Evolutionary conservation across 2,888 invertebrate species (phyloP), one percentile per base, ranked within the genome.

Genomic region (Cotesia congregata): DNA sequence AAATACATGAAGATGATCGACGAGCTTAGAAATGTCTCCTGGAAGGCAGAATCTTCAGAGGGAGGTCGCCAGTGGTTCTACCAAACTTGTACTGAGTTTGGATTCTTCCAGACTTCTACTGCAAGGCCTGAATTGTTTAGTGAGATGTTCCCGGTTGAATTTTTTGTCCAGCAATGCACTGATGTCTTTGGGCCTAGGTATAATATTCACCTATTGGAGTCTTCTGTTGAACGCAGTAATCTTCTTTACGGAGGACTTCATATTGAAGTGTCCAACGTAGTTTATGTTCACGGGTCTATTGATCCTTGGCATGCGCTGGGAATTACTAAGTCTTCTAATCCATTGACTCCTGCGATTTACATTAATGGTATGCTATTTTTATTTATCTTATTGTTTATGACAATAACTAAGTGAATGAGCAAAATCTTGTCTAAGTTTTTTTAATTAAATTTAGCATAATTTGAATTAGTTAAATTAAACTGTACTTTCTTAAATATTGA

Each of bases 71-170:
- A 96, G 85, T 98, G 98, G 98, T 94, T 93, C 77, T 98, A 97
- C 88, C 98, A 98, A 90, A 98, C 98, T 0, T 98, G 98, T 87
- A 96, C 95, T 0, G 98, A 98, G 89, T 98, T 98, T 88, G 98
- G 98, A 39, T 98, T 96, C 90, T 98, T 94, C 90, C 98, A 98
- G 91, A 95, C 97, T 0, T 96, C 97, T 0, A 93, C 94, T 0
- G 92, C 91, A 3, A 91, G 91, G 77, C 90, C 91, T 1, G 90
- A 92, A 88, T 93, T 88, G 65, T 98, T 98, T 87, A 95, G 97
- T 0, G 91, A 94, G 84, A 90, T 92, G 41, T 96, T 97, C 82
- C 93, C 94, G 0, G 88, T 95, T 0, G 92, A 94, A 76, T 97
- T 95, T 89, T 97, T 94, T 84, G 91, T 94, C 39, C 91, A 94